phyloP scores from a whole-genome alignment of 2,888 invertebrate genomes.

The Synergus umbraculus region DNA sequence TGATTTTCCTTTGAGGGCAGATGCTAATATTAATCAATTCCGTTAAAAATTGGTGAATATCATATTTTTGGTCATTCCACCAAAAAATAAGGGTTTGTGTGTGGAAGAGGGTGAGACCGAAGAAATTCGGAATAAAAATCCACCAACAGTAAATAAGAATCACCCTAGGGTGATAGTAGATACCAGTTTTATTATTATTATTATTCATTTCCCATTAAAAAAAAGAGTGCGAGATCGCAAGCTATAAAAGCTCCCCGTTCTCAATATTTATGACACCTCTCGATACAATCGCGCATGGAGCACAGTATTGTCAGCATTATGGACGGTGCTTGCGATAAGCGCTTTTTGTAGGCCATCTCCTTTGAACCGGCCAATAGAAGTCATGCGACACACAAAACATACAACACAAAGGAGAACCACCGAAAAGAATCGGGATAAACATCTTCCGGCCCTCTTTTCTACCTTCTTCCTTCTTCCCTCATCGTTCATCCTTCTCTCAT shows the following conservation, averaged over 20 bases:
- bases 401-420: background rate
- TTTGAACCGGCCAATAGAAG: background rate
- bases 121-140: too few species aligned
- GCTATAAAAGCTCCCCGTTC: background rate
- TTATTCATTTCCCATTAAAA: background rate
- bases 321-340: conserved; percentile 5
- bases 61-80: too few species aligned
- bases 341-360: background rate
- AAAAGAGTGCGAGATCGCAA: background rate
- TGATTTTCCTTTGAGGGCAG: too few species aligned
- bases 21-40: too few species aligned
- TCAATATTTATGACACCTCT: background rate
- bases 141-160: too few species aligned
- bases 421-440: background rate
- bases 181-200: background rate
- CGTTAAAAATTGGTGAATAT: too few species aligned
- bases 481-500: background rate
- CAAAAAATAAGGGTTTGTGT: too few species aligned
- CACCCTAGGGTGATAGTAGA: background rate
- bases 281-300: background rate
- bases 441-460: background rate
- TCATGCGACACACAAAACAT: background rate
- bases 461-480: background rate
- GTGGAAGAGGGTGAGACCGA: too few species aligned
- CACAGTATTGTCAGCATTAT: background rate